A percentile compares a stretch with the other conserved stretches of the same genome.
Conservation (phyloP, 2,113 vertebrate genomes). For the mouse (Mus musculus) region DNA sequence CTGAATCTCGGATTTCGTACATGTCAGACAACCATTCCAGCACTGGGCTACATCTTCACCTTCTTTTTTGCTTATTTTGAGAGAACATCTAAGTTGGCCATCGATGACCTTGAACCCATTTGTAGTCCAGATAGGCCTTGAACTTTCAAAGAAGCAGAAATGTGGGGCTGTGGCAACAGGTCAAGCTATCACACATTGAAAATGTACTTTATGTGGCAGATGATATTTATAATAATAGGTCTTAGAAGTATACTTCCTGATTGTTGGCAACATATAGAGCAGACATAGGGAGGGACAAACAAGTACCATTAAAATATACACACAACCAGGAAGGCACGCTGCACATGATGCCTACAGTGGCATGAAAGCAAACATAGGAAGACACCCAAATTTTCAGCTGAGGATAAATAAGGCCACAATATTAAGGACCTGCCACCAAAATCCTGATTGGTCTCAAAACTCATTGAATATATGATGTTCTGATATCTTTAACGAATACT, state of each 20-base stretch:
- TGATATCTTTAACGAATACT: background rate
- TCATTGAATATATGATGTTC: background rate
- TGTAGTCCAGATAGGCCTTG: background rate
- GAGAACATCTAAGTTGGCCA: background rate
- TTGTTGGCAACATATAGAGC: background rate
- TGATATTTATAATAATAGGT: background rate
- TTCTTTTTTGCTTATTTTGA: background rate
- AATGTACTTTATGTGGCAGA: background rate
- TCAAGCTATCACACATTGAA: background rate
- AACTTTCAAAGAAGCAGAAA: background rate
- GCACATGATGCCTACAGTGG: background rate
- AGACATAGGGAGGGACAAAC: background rate
- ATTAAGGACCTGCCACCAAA: too few species aligned
- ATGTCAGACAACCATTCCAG: background rate
- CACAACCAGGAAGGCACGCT: accelerated
- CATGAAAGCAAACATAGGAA: background rate
- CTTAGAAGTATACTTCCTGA: background rate
- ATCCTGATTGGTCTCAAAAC: background rate
- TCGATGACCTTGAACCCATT: background rate
- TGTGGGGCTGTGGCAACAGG: background rate
- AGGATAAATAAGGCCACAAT: background rate
- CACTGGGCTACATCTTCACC: too few species aligned
- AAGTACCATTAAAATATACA: background rate
- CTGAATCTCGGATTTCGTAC: background rate
- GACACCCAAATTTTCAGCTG: background rate